These are phyloP conservation scores for Meteorus cinctellus DNA, from an alignment of 2,888 invertebrate genomes.

Conservation along the genomic window DNA sequence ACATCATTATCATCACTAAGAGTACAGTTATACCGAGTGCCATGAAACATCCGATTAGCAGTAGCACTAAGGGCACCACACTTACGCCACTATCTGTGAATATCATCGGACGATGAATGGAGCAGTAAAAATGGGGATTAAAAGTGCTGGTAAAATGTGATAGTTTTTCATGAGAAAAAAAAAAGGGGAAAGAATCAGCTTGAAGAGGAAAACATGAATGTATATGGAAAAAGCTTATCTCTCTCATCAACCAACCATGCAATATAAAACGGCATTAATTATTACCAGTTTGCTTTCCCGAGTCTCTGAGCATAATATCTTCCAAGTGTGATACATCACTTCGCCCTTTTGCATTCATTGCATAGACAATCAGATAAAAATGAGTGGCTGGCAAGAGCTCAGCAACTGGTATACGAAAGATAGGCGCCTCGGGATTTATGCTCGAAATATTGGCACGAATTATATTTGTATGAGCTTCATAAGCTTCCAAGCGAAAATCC, in stretches of 20 bases:
- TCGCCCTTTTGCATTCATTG: conserved; percentile 89
- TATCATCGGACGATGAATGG: background rate
- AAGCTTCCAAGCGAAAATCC: conserved; percentile 87
- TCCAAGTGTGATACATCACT: conserved; percentile 88
- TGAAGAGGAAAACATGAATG: conserved; percentile 4
- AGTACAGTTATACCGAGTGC: conserved; percentile 79
- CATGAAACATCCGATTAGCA: conserved; percentile 80
- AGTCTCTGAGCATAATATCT: conserved; percentile 90
- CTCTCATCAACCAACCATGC: conserved; percentile 27
- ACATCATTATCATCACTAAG: conserved; percentile 79
- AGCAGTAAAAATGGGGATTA: background rate
- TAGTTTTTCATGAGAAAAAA: background rate
- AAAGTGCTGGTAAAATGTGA: background rate
- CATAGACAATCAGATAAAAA: conserved; percentile 82
- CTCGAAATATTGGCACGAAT: conserved; percentile 83
- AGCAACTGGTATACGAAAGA: conserved; percentile 77
- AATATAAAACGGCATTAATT: conserved; percentile 24
- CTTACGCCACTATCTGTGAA: conserved; percentile 80
- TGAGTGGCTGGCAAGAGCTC: conserved; percentile 77
- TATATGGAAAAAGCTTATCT: conserved; percentile 11
- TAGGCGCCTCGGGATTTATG: conserved; percentile 76
- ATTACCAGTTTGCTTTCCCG: conserved; percentile 88
- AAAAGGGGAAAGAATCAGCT: background rate
- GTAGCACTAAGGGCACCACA: conserved; percentile 82
- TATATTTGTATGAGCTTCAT: conserved; percentile 83